A percentile compares a stretch with the other conserved stretches of the same genome.
phyloP scores from a whole-genome alignment of 1,140 invertebrate genomes.

The Akabosia matsudoensis region DNA sequence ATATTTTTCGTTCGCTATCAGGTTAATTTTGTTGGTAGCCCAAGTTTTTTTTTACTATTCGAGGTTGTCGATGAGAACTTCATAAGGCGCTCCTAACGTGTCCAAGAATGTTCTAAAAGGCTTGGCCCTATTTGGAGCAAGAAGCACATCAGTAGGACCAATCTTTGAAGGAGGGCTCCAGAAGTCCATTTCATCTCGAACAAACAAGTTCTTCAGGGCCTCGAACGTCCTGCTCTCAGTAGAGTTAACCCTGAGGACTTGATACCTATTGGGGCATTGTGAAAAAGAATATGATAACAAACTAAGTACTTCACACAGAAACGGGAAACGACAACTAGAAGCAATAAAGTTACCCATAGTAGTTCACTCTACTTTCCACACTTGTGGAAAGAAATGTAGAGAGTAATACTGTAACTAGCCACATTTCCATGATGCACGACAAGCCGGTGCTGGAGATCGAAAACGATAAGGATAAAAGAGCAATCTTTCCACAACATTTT shows the following conservation, averaged over 20 bases:
- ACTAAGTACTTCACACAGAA: no score
- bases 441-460: background rate
- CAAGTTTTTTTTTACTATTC: constrained; percentile 41
- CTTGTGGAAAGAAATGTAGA: constrained; percentile 30
- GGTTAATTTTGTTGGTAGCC: background rate
- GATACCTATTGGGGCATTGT: constrained; percentile 35
- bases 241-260: constrained; percentile 41
- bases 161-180: constrained; percentile 35
- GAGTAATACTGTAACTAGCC: background rate
- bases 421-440: background rate
- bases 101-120: constrained; percentile 31
- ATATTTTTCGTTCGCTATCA: background rate
- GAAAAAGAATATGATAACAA: no score
- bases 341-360: constrained; percentile 36
- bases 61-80: constrained; percentile 37
- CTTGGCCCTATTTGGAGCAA: constrained; percentile 26
- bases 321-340: background rate
- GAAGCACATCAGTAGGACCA: constrained; percentile 35
- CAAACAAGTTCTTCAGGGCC: constrained; percentile 38
- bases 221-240: constrained; percentile 26
- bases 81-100: constrained; percentile 31
- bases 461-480: no score
- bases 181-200: constrained; percentile 42
- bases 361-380: constrained; percentile 27
- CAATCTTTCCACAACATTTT: no score